phyloP scores from a whole-genome alignment of 2,888 invertebrate species.

The Pristionchus exspectatus region DNA sequence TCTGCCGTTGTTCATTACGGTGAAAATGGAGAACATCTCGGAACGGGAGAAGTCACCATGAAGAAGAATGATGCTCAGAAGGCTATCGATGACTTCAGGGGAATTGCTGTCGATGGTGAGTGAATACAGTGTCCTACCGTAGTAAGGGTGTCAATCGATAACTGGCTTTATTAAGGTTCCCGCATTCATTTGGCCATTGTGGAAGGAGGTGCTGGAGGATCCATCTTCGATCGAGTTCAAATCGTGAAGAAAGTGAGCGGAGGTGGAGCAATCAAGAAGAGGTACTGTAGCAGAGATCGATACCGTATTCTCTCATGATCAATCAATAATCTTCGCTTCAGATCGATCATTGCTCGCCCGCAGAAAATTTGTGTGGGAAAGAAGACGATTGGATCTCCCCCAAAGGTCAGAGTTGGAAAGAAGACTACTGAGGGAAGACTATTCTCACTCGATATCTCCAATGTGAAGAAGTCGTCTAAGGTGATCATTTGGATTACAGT shows the following conservation, averaged over 20 bases:
- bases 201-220: not conserved
- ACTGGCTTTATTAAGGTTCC: not conserved
- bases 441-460: not conserved
- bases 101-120: not conserved
- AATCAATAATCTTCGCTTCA: not conserved
- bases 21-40: not conserved
- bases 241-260: not conserved
- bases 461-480: not conserved
- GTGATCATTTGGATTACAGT: not conserved
- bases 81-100: not conserved
- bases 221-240: slow-evolving; percentile 11
- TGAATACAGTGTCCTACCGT: not conserved
- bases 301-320: not conserved
- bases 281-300: not conserved
- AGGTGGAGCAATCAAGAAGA: slow-evolving; percentile 21
- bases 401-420: not conserved
- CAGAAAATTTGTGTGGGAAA: not conserved
- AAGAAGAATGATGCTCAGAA: not conserved
- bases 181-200: slow-evolving; percentile 29
- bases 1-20: not conserved
- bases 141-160: not conserved
- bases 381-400: not conserved
- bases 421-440: not conserved
- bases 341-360: not conserved
- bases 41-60: not conserved